Evolutionary conservation across 2,888 invertebrate species (phyloP), one percentile per base, ranked within the genome.

Genomic region (Cosmia pyralina): DNA sequence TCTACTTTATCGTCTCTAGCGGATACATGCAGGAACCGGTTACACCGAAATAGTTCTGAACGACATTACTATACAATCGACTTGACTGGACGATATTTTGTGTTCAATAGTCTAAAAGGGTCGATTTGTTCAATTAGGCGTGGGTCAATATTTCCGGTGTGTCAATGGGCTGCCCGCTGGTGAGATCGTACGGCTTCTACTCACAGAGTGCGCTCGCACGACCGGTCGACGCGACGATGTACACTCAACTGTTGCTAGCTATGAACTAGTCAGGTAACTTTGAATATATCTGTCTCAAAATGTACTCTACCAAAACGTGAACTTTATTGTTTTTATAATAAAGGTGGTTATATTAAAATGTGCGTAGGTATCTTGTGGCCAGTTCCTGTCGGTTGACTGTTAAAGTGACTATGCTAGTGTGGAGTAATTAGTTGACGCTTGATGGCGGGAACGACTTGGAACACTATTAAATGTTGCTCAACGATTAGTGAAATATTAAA

Each of bases 101-200:
- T 59, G 22, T 70, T 38, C 55, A 67, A 76, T 72, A 60, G 73
- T 64, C 70, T 71, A 77, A 70, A 75, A 81, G 79, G 82, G 72
- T 72, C 84, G 82, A 84, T 81, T 69, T 58, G 68, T 86, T 83
- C 82, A 85, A 83, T 79, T 84, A 85, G 75, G 82, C 69, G 80
- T 77, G 69, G 62, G 79, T 75, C 68, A 59, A 69, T 57, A 79
- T 85, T 88, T 91, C 91, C 91, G 88, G 90, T 82, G 72, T 64
- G 85, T 84, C 87, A 88, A 89, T 89, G 76, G 79, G 71, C 75
- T n/a, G n/a, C n/a, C n/a, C n/a, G n/a, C n/a, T 84, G 77, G 86
- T 77, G 69, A 64, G 72, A 46, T 79, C 69, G 76, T 90, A 88
- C 71, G 91, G 89, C 90, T 91, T 90, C 88, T 82, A 82, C 87